Base-by-base conservation (phyloP, 2,797 vertebrate species). In the Pogoniulus pusillus region DNA sequence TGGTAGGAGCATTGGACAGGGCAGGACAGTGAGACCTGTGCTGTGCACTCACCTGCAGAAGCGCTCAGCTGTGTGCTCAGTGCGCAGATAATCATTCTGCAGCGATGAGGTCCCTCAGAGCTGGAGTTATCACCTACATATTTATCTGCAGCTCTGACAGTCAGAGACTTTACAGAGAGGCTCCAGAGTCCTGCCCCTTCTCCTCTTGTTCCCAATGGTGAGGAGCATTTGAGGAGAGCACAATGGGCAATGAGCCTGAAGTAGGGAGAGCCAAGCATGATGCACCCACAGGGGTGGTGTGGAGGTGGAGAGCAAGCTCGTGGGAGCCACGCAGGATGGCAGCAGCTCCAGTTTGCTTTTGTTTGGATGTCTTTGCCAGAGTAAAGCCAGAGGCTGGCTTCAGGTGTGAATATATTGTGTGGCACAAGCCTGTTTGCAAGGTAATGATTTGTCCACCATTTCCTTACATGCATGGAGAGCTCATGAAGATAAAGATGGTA, bases 231-330 rank as follows among this genome's bases (percentile, higher is more conserved):
- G 49, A 75, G 47, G 30, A 66, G 68, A 41, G 10, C 35, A 3
- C 5, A 35, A 34, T 19, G 37, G 26, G 81, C 18, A 62, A 43
- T 12, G 22, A 79, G 26, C 12, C 9, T 64, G 17, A 41, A 60
- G 22, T 22, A 11, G 12, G 22, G 74, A 79, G 3, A 84, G 2
- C 37, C 55, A 62, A 66, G 32, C 7, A 47, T 39, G 37, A 37
- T 49, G 57, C 0, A 0, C 0, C 0, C 15, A 23, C 3, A 34
- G 62, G 80, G 32, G 16, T 16, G 35, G 30, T 37, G 53, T 6
- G 2, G 12, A 53, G 16, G 30, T 57, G 63, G n/a, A 83, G 27
- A 27, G 18, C 10, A 59, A 82, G 15, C 11, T 19, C 43, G 7
- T 1, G 1, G 58, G 16, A 80, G 8, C 23, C 32, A 20, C 16